Conservation (phyloP, 2,113 vertebrate species). For the Dryoscopus gambensis region DNA sequence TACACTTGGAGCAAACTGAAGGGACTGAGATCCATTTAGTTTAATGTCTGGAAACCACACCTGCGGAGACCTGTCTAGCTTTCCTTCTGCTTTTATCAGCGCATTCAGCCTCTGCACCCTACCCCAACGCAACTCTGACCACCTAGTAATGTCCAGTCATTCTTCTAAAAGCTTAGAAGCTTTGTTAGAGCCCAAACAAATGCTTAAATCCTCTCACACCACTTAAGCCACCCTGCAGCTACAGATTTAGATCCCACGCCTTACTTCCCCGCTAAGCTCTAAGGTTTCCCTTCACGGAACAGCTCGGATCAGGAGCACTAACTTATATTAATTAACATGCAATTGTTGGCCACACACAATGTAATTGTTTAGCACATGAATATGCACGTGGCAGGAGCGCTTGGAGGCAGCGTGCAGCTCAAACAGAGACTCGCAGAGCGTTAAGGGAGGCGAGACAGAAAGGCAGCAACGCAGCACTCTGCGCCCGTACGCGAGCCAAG, state of each 20-base stretch:
- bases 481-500: background rate
- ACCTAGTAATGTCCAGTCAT: too few relatives aligned
- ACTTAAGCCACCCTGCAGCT: background rate
- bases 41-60: background rate
- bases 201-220: background rate
- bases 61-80: background rate
- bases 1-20: background rate
- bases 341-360: too few relatives aligned
- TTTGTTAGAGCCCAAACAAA: background rate
- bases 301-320: background rate
- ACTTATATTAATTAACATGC: too few relatives aligned
- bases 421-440: background rate
- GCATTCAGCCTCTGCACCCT: background rate
- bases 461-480: background rate
- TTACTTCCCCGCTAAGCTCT: background rate
- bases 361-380: background rate
- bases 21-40: background rate
- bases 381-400: accelerated
- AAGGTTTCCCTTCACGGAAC: background rate
- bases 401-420: background rate
- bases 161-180: background rate
- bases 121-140: background rate
- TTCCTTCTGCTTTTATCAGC: background rate
- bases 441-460: background rate
- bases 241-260: background rate